Evolutionary conservation across 2,797 vertebrate species (phyloP).

Genomic region (Mormyrus proboscirostris): DNA sequence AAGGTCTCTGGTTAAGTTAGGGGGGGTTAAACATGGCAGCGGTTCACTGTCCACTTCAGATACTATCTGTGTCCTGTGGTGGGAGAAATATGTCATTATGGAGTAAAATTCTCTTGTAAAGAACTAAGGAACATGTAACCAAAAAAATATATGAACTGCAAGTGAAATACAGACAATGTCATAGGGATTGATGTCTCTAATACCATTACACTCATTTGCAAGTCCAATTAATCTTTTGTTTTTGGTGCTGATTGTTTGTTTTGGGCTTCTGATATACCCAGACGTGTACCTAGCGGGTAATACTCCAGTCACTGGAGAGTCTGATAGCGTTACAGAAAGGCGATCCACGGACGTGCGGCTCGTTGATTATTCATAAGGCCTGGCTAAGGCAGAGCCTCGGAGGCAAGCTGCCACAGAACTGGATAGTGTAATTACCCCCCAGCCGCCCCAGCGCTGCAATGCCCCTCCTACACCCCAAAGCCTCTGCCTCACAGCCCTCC

Average conservation of each 20-base stretch:
- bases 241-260: slow-evolving; percentile 40
- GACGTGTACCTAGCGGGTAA: background rate
- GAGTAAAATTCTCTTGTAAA: background rate
- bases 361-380: slow-evolving; percentile 71
- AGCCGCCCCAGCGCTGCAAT: slow-evolving; percentile 56
- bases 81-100: background rate
- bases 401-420: slow-evolving; percentile 62
- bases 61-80: background rate
- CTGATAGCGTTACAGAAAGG: slow-evolving; percentile 62
- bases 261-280: slow-evolving; percentile 44
- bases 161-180: slow-evolving; percentile 50
- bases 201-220: slow-evolving; percentile 41
- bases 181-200: slow-evolving; percentile 63
- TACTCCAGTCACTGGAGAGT: slow-evolving; percentile 60
- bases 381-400: slow-evolving; percentile 55
- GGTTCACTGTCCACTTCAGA: background rate
- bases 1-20: background rate
- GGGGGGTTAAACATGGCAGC: background rate
- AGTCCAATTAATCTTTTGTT: slow-evolving; percentile 52
- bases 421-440: slow-evolving; percentile 65
- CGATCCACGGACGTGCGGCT: slow-evolving; percentile 55
- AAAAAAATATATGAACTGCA: background rate
- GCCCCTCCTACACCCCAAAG: slow-evolving; percentile 42
- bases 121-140: background rate
- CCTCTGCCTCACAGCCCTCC: slow-evolving; percentile 22